A percentile compares a stretch with the other conserved stretches of the same genome.
phyloP scores from a whole-genome alignment of 2,113 vertebrate genomes.

The Aspidoscelis tigris region DNA sequence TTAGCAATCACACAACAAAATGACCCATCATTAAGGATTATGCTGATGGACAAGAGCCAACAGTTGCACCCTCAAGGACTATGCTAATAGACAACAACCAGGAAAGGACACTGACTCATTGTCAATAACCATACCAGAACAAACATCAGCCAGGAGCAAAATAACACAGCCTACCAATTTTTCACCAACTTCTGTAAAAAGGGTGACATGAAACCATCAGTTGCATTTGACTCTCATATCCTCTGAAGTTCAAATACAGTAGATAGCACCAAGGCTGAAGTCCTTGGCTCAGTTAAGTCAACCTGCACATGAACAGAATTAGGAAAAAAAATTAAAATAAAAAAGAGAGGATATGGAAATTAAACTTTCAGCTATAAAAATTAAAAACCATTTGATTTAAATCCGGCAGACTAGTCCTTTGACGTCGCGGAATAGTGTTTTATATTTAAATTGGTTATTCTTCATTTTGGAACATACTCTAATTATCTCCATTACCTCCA shows the following conservation, averaged over 20 bases:
- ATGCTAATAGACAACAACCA: no score
- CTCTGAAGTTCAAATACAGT: neutral
- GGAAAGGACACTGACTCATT: no score
- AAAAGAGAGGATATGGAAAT: neutral
- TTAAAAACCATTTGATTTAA: neutral
- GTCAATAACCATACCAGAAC: no score
- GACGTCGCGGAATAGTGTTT: constrained; percentile 15
- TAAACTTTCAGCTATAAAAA: neutral
- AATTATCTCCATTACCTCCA: constrained; percentile 15
- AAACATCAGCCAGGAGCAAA: no score
- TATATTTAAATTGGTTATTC: constrained; percentile 21
- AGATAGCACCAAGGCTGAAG: neutral
- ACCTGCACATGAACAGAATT: neutral
- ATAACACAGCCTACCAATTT: no score
- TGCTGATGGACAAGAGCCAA: no score
- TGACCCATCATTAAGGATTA: no score
- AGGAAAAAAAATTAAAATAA: neutral
- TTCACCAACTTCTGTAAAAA: no score
- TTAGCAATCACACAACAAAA: no score
- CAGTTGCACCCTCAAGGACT: no score
- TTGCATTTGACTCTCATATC: no score
- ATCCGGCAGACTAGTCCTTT: constrained; percentile 3
- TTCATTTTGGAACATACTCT: constrained; percentile 10
- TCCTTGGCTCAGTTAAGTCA: neutral
- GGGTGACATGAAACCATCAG: no score